Evolutionary conservation across 1,140 invertebrate species (phyloP).

Genomic region (Charaxes varanes): DNA sequence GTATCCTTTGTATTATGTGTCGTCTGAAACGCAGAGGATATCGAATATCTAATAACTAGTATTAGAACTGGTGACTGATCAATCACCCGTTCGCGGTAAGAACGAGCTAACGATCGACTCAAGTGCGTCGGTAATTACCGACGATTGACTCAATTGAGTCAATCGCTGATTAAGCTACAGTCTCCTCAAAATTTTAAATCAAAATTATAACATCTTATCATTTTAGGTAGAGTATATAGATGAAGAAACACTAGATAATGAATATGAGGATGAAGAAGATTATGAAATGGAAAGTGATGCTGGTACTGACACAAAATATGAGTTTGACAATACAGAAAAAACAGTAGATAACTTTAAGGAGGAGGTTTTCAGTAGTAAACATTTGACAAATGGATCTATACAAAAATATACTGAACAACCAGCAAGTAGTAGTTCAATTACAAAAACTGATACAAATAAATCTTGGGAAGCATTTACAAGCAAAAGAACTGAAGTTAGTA

Average conservation of each 20-base stretch:
- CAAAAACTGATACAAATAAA: not conserved
- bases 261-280: constrained; percentile 41
- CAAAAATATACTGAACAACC: constrained; percentile 12
- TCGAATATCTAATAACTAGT: no score
- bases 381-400: constrained; percentile 23
- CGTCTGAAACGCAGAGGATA: no score
- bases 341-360: constrained; percentile 6
- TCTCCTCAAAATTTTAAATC: no score
- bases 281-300: constrained; percentile 37
- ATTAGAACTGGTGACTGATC: no score
- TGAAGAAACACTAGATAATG: constrained; percentile 54
- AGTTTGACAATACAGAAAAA: constrained; percentile 11
- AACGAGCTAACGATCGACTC: no score
- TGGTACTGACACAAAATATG: not conserved
- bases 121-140: no score
- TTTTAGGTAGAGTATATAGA: constrained; percentile 67
- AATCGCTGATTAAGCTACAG: no score
- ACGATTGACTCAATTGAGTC: no score
- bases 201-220: no score
- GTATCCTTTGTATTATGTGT: no score
- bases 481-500: not conserved
- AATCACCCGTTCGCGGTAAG: no score
- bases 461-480: not conserved
- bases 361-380: constrained; percentile 10
- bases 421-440: not conserved